Evolutionary conservation across 2,888 invertebrate species (phyloP).

Genomic region (Chromoteleia sp.): DNA sequence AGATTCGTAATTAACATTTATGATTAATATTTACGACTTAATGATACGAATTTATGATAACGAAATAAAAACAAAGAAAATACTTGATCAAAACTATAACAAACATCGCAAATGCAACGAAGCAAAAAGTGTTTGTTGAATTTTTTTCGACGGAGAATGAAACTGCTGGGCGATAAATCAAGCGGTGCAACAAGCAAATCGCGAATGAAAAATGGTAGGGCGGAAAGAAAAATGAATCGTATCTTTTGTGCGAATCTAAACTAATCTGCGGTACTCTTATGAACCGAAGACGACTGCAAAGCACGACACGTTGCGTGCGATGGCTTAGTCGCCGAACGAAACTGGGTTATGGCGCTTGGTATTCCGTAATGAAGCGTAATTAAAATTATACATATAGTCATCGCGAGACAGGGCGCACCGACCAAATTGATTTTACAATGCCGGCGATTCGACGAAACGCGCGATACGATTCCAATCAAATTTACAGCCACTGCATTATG

Average conservation of each 20-base stretch:
- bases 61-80: not conserved
- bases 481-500: constrained; percentile 1
- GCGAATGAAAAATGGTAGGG: constrained; percentile 41
- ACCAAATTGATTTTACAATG: constrained; percentile 57
- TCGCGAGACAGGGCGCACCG: constrained; percentile 20
- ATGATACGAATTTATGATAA: no score
- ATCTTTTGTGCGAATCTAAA: constrained; percentile 49
- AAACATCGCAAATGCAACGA: not conserved
- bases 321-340: constrained; percentile 64
- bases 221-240: constrained; percentile 57
- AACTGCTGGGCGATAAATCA: constrained; percentile 32
- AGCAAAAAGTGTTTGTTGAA: constrained; percentile 3
- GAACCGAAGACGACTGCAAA: constrained; percentile 74
- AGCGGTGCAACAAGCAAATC: constrained; percentile 44
- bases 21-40: no score
- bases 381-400: constrained; percentile 70
- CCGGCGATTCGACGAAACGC: constrained; percentile 23
- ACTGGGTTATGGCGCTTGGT: constrained; percentile 77
- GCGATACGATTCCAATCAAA: constrained; percentile 14
- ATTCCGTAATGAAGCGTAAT: constrained; percentile 77
- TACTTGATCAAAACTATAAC: no score
- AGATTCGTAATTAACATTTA: no score
- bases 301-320: constrained; percentile 82
- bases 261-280: constrained; percentile 64
- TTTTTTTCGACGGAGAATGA: constrained; percentile 12